Percentiles rank a stretch among this genome's conserved stretches.
These are phyloP conservation scores for Sphinx pinastri DNA, from an alignment of 2,888 invertebrate species.

Conservation along the genomic window DNA sequence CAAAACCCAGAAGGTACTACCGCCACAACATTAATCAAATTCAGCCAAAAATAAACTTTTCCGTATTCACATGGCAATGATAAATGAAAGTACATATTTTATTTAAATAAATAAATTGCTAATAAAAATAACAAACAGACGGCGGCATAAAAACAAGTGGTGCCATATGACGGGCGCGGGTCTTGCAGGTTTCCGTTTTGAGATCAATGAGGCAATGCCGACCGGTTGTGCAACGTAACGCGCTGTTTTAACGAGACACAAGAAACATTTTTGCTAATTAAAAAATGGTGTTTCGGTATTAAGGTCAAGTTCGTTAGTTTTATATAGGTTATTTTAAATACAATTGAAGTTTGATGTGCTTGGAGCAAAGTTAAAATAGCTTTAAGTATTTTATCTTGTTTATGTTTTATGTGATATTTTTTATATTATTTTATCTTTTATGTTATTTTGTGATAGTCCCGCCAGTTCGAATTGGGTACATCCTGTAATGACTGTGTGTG, in stretches of 20 bases:
- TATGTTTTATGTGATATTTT: too few species aligned
- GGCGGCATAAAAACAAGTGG: conserved; percentile 9
- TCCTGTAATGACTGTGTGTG: too few species aligned
- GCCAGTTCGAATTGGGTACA: too few species aligned
- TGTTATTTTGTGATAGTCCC: too few species aligned
- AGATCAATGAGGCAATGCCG: conserved; percentile 30
- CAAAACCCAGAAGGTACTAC: not conserved
- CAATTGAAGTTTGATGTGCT: not conserved
- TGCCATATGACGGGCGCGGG: conserved; percentile 15
- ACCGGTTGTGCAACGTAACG: conserved; percentile 11
- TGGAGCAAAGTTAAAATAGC: not conserved
- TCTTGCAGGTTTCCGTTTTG: conserved; percentile 28
- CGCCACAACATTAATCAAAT: not conserved
- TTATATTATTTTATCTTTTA: too few species aligned
- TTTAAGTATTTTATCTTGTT: too few species aligned
- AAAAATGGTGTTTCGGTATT: conserved; percentile 14
- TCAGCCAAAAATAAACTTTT: too few species aligned
- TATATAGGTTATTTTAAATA: not conserved
- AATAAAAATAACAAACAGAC: conserved; percentile 7
- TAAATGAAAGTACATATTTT: not conserved
- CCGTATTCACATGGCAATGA: not conserved
- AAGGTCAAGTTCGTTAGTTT: conserved; percentile 10
- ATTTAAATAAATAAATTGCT: conserved; percentile 1
- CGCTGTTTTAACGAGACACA: conserved; percentile 1
- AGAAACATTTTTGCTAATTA: conserved; percentile 23